phyloP scores from a whole-genome alignment of 1,140 invertebrate species.

The Heliconius hermathena region DNA sequence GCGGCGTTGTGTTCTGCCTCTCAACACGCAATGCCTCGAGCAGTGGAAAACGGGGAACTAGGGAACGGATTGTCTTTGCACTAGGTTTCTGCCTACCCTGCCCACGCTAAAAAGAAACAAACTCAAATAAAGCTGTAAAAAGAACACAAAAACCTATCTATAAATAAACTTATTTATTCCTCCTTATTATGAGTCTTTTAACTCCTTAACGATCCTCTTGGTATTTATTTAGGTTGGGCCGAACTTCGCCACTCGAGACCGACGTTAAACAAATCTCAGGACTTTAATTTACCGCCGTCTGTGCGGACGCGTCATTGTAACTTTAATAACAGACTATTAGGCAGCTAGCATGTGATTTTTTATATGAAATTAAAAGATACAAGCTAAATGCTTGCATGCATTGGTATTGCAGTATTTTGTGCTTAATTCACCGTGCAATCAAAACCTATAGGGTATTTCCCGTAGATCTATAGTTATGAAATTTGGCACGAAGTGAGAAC shows the following conservation, averaged over 20 bases:
- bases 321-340: constrained; percentile 1
- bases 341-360: background rate
- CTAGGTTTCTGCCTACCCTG: too few species aligned
- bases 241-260: constrained; percentile 17
- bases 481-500: too few species aligned
- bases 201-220: constrained; percentile 1
- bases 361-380: too few species aligned
- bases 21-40: too few species aligned
- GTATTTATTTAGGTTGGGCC: constrained; percentile 21
- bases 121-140: background rate
- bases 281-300: constrained; percentile 16
- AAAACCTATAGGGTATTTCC: too few species aligned
- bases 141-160: background rate
- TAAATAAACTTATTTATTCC: constrained; percentile 13
- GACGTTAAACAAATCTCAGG: background rate
- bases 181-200: constrained; percentile 7
- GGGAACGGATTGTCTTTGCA: too few species aligned
- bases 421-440: too few species aligned
- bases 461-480: too few species aligned
- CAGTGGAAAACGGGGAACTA: too few species aligned
- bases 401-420: too few species aligned
- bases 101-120: background rate
- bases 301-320: constrained; percentile 16
- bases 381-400: too few species aligned
- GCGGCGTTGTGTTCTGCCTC: too few species aligned